phyloP scores from a whole-genome alignment of 2,888 invertebrate genomes.

The Arenicola marina region DNA sequence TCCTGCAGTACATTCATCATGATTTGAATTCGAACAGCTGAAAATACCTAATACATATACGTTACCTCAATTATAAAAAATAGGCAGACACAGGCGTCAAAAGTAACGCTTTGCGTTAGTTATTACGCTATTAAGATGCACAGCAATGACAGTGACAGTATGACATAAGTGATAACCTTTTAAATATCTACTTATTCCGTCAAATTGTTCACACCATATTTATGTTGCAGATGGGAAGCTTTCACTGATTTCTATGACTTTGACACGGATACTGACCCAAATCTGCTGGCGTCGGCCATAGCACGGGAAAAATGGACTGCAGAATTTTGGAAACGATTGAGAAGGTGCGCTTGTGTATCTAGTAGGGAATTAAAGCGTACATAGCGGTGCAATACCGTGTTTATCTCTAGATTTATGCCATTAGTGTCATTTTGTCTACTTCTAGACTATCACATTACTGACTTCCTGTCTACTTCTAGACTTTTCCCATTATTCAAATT shows the following conservation, averaged over 20 bases:
- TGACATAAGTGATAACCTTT: too few species aligned
- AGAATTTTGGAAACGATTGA: conserved; percentile 43
- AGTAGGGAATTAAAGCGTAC: background rate
- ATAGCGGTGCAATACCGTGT: background rate
- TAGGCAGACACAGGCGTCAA: too few species aligned
- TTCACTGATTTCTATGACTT: conserved; percentile 50
- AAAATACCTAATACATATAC: too few species aligned
- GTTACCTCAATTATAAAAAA: too few species aligned
- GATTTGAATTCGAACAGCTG: too few species aligned
- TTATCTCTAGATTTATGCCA: background rate
- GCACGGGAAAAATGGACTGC: conserved; percentile 52
- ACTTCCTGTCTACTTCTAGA: background rate
- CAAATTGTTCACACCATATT: too few species aligned
- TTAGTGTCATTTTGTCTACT: background rate
- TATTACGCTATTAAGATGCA: too few species aligned
- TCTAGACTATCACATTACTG: too few species aligned
- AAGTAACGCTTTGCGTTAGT: too few species aligned
- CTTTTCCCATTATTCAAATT: background rate
- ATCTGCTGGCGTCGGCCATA: conserved; percentile 45
- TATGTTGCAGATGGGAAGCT: conserved; percentile 45
- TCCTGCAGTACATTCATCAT: background rate
- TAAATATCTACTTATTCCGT: background rate
- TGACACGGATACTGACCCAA: conserved; percentile 45
- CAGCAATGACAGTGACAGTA: too few species aligned
- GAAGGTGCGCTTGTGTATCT: conserved; percentile 34